Base-by-base conservation (phyloP, 2,797 vertebrate genomes). In the Diplodus sargus region DNA sequence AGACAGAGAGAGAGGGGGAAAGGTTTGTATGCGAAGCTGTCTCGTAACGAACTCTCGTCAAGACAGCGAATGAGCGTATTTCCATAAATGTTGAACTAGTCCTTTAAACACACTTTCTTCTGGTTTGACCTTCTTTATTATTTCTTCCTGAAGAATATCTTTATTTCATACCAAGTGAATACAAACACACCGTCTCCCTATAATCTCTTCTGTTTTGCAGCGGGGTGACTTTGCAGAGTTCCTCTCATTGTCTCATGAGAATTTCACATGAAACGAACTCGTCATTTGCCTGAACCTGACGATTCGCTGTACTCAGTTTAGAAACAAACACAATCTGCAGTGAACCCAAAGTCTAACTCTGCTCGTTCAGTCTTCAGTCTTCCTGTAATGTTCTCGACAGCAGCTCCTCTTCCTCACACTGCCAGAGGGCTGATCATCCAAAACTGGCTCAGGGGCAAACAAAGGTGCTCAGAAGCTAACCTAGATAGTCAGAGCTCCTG, bases 191-290 rank as follows among this genome's bases (percentile, higher is more conserved):
- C 56, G 34, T 64, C 56, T 52, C 53, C 48, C 22, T 30, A 4
- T 70, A 45, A 76, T 43, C 62, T 76, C 34, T 42, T 62, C 66
- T 49, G 42, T 65, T 47, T 70, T 79, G 18, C 62, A 67, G 42
- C 12, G 0, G 22, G 22, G 42, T 58, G 59, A 56, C 23, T 22
- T 25, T 28, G 23, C 23, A 22, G 16, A 51, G 43, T 60, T 64
- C 75, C 30, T 74, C 58, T 74, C 42, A 13, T 18, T 11, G 0
- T 87, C 79, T 88, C 70, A 15, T 20, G 48, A 71, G 23, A 30
- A 69, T 65, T 59, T 68, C 47, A 64, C 69, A 49, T 49, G 4
- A 67, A 79, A 77, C 10, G 56, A 69, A 70, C 58, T 82, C 76
- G 73, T 85, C 20, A 18, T 71, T 48, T 72, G 11, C n/a, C 28